Base-by-base conservation (phyloP, 2,797 vertebrate species). In the Bufotes viridis region DNA sequence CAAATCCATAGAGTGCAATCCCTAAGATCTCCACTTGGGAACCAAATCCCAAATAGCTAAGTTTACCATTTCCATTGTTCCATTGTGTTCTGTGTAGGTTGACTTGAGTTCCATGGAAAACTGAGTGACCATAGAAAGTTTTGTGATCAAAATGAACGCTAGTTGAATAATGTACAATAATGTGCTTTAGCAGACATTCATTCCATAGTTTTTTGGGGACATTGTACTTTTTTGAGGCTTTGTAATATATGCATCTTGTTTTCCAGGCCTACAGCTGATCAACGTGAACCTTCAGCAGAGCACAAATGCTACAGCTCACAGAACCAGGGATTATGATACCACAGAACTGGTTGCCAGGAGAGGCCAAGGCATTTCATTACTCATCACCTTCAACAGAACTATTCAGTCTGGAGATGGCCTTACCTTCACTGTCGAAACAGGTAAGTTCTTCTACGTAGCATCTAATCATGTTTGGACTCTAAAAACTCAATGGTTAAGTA, bases 231-330 rank as follows among this genome's bases (percentile, higher is more conserved):
- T 24, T 55, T 51, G 22, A 12, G 15, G 34, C 12, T 0, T 11
- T 57, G 11, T 70, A 72, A 69, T 29, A 57, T 55, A 34, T 58
- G 4, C 11, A 8, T 22, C 15, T 61, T 65, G 34, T 24, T 76
- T 78, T 88, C 24, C 24, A 88, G 87, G 69, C 34, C 74, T 88
- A 18, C 60, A 24, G 14, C 20, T 88, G 14, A 69, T 4, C 13
- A 78, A 72, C 11, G 20, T 12, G 4, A 2, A 84, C 87, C 22
- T 84, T 7, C 51, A 78, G 22, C 18, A 24, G 78, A 42, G 11
- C 15, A 24, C 0, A 70, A 88, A 88, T 88, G 7, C 51, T 14
- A 0, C 15, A 12, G 61, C 61, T 88, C 81, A 88, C 61, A 83
- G 18, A 53, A 88, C 87, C 51, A 24, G 1, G 1, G 29, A 78